Evolutionary conservation across 2,888 invertebrate genomes (phyloP), one percentile per base, ranked within the genome.

Genomic region (Amblyjoppa fuscipennis): DNA sequence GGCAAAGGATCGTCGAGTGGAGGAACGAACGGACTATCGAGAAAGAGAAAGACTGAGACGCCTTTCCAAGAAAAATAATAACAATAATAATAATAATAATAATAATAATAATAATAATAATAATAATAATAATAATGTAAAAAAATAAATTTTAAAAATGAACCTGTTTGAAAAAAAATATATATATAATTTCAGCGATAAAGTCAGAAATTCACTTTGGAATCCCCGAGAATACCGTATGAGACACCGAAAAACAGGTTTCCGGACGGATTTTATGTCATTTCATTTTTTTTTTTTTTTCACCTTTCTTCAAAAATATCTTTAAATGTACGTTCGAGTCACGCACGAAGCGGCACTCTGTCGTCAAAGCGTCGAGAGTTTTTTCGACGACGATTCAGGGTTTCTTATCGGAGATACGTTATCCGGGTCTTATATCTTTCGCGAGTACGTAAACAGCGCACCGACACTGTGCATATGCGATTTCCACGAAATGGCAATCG

Each of bases 91-190:
- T 68, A 69, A 34, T 34, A 34, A 34, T 34, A 34, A 34, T 45
- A 11, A 49, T n/a, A 53, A 53, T 31, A 51, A 34, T 6, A 41
- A 41, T 20, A 20, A 41, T 3, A 34, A 34, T 34, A 34, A 34
- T 45, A 11, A 49, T n/a, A 53, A 53, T 31, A 51, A 34, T 6
- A 41, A 41, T 20, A 20, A 41, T 3, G 41, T 41, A 41, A 41
- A 11, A 59, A 51, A 59, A 70, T 1, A 53, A 70, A 34, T 28
- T 25, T 16, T 34, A 13, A 6, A 69, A 45, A 49, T 56, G 11
- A 73, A 74, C 77, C 78, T 51, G 79, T 83, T 83, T 83, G 79
- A 41, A 53, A 61, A 61, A 79, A 79, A 75, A 20, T 20, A 20
- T 20, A 20, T 73, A 74, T 73, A 16, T 59, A 59, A 75, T 81